A percentile compares a stretch with the other conserved stretches of the same genome.
Conservation (phyloP, 2,888 invertebrate species). For the Patella caerulea region DNA sequence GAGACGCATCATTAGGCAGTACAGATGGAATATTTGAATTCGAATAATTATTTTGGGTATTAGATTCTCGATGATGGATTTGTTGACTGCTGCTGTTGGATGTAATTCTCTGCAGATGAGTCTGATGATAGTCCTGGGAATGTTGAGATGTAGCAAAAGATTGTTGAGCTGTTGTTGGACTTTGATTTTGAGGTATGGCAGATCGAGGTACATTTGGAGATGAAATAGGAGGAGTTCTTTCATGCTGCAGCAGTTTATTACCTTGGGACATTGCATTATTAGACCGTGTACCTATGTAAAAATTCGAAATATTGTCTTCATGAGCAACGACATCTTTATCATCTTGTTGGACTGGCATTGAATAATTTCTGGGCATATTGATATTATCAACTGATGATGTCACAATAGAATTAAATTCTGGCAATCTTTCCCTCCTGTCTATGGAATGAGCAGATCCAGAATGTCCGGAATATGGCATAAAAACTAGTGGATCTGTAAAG, state of each 20-base stretch:
- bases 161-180: no score
- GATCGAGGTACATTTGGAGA: no score
- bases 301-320: conserved; percentile 3
- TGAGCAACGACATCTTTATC: conserved; percentile 2
- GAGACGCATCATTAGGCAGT: no score
- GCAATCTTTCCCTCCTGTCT: conserved; percentile 8
- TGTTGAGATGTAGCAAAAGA: no score
- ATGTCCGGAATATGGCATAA: neutral
- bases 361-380: neutral
- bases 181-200: no score
- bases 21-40: no score
- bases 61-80: no score
- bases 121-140: no score
- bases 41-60: no score
- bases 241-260: conserved; percentile 11
- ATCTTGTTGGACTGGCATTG: neutral
- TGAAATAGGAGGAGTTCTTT: no score
- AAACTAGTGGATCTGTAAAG: neutral
- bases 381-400: neutral
- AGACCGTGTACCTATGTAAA: conserved; percentile 11
- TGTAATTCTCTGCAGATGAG: no score
- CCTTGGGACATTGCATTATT: conserved; percentile 14
- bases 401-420: conserved; percentile 20
- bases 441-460: neutral
- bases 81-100: no score